Percentiles rank a stretch among this genome's conserved stretches.
These are phyloP conservation scores for Scelioninae gen. 1 DNA, from an alignment of 2,888 invertebrate species.

Conservation along the genomic window DNA sequence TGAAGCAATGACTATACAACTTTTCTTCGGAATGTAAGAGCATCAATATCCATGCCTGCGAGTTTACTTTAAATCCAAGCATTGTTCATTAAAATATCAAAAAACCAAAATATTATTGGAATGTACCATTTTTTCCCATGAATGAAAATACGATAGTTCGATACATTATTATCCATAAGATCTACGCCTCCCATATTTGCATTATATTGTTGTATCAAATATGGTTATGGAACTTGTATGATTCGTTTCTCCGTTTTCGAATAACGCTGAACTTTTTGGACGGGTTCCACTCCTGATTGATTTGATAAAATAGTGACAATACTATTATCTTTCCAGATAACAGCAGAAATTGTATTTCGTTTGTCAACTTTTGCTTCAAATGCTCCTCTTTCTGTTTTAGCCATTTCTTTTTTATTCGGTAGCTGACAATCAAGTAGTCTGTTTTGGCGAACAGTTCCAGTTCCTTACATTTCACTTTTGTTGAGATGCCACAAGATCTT, in stretches of 20 bases:
- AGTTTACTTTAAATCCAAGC: slow-evolving; percentile 3
- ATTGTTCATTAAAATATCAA: slow-evolving; percentile 13
- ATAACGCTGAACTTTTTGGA: slow-evolving; percentile 6
- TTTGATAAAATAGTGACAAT: slow-evolving; percentile 4
- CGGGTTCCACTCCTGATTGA: not conserved
- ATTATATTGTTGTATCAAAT: slow-evolving; percentile 3
- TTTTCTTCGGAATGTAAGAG: slow-evolving; percentile 4
- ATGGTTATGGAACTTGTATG: not conserved
- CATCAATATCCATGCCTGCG: not conserved
- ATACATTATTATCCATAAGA: slow-evolving; percentile 16
- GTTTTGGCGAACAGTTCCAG: slow-evolving; percentile 14
- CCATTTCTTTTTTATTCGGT: slow-evolving; percentile 9
- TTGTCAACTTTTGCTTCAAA: slow-evolving; percentile 32
- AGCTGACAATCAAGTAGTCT: slow-evolving; percentile 3
- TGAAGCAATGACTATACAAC: slow-evolving; percentile 1
- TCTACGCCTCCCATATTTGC: slow-evolving; percentile 7
- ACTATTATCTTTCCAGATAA: slow-evolving; percentile 13
- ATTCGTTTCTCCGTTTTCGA: not conserved
- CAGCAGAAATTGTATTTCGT: not conserved
- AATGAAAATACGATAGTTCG: not conserved
- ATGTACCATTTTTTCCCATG: slow-evolving; percentile 22
- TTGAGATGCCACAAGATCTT: slow-evolving; percentile 1
- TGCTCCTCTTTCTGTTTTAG: slow-evolving; percentile 4
- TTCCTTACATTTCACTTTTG: not conserved
- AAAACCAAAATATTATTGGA: slow-evolving; percentile 4